Percentiles rank a stretch among this genome's conserved stretches.
Evolutionary conservation across 1,140 invertebrate genomes (phyloP).

Genomic region (Drosophila sechellia): DNA sequence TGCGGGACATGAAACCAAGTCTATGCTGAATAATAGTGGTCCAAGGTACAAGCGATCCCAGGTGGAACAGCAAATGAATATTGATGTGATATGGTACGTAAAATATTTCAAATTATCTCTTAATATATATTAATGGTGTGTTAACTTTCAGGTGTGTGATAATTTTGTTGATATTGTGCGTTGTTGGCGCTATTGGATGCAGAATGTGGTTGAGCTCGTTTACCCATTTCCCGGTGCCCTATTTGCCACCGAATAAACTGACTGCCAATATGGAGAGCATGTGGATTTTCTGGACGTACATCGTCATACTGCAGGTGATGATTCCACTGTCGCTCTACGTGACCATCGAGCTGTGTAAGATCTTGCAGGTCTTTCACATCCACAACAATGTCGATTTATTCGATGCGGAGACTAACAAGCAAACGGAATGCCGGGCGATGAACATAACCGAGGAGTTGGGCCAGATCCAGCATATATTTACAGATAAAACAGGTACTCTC

Average conservation of each 20-base stretch:
- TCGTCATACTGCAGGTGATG: conserved; percentile 98
- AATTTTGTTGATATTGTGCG: conserved; percentile 95
- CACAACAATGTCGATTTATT: conserved; percentile 95
- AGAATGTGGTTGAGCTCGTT: conserved; percentile 92
- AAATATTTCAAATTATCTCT: too few species aligned
- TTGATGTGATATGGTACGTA: conserved; percentile 94
- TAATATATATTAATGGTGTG: neutral
- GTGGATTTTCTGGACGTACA: conserved; percentile 96
- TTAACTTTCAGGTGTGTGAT: conserved; percentile 89
- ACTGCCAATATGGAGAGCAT: conserved; percentile 91
- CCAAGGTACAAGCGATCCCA: conserved; percentile 97
- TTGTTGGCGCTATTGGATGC: conserved; percentile 95
- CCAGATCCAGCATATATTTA: conserved; percentile 98
- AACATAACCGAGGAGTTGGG: conserved; percentile 99
- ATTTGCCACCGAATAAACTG: conserved; percentile 87
- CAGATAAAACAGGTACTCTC: conserved; percentile 98
- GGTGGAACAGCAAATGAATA: conserved; percentile 96
- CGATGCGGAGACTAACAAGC: conserved; percentile 92
- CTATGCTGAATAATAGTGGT: conserved; percentile 98
- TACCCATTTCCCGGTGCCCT: conserved; percentile 80
- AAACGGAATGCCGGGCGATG: conserved; percentile 96
- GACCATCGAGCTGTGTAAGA: conserved; percentile 98
- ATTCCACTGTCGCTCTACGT: conserved; percentile 99
- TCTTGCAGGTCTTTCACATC: conserved; percentile 98
- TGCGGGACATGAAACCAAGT: conserved; percentile 98